Conservation (phyloP, 2,113 vertebrate species). For the Cavia porcellus region DNA sequence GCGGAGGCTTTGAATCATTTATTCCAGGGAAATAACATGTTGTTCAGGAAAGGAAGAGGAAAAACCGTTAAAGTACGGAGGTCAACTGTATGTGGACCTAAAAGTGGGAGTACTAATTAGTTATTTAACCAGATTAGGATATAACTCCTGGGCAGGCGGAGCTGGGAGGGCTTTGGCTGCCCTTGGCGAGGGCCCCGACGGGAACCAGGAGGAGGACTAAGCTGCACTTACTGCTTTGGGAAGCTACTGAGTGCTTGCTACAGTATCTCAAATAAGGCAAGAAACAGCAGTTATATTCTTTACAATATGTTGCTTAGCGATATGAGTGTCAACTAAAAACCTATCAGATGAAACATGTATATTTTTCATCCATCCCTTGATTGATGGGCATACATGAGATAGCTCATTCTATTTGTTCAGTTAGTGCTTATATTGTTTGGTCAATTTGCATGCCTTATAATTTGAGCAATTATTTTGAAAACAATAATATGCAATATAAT, state of each 20-base stretch:
- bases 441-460: too few species aligned
- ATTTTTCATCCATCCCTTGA: neutral
- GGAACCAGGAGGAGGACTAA: neutral
- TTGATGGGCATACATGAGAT: too few species aligned
- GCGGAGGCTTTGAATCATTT: neutral
- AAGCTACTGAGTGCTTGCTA: neutral
- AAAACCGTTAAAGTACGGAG: neutral
- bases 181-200: neutral
- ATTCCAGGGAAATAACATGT: neutral
- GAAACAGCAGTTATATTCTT: neutral
- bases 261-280: neutral
- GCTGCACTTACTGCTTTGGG: neutral
- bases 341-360: neutral
- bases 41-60: neutral
- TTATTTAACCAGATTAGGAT: neutral
- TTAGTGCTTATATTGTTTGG: too few species aligned
- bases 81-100: neutral
- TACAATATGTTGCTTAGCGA: neutral
- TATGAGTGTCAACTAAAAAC: neutral
- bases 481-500: too few species aligned
- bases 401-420: too few species aligned
- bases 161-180: too few species aligned
- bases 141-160: rapidly evolving
- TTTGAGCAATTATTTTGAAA: too few species aligned
- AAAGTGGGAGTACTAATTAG: neutral